These are phyloP conservation scores for Agonopterix arenella DNA, from an alignment of 2,888 invertebrate species.

Conservation along the genomic window DNA sequence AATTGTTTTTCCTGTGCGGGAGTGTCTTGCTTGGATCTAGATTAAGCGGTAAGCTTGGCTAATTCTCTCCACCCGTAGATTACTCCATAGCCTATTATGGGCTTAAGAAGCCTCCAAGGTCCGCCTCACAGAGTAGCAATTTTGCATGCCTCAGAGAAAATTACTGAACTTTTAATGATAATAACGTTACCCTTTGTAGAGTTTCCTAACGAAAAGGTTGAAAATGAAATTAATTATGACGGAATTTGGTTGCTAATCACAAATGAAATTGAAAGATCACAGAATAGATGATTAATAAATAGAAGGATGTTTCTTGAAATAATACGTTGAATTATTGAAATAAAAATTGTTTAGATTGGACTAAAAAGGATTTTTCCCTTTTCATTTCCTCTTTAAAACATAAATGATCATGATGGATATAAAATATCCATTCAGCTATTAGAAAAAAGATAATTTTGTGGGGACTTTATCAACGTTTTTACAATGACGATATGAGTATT, in stretches of 20 bases:
- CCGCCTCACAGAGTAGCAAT: background rate
- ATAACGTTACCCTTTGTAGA: slow-evolving; percentile 3
- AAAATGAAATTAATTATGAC: background rate
- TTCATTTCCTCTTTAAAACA: too few relatives aligned
- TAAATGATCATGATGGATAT: too few relatives aligned
- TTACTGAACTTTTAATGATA: slow-evolving; percentile 7
- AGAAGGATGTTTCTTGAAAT: too few relatives aligned
- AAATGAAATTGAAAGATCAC: background rate
- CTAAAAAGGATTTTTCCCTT: too few relatives aligned
- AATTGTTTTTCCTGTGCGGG: slow-evolving; percentile 54
- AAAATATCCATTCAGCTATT: too few relatives aligned
- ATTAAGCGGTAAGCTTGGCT: slow-evolving; percentile 50
- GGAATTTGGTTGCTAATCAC: background rate
- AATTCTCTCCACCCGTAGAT: slow-evolving; percentile 28
- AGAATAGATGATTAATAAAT: too few relatives aligned
- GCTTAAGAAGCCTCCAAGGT: slow-evolving; percentile 14
- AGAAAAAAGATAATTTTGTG: too few relatives aligned
- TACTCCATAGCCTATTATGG: slow-evolving; percentile 26
- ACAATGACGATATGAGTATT: too few relatives aligned
- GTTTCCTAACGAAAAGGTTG: slow-evolving; percentile 1
- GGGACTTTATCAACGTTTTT: too few relatives aligned
- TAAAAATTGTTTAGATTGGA: too few relatives aligned
- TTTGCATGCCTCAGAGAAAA: slow-evolving; percentile 2
- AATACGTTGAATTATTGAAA: too few relatives aligned
- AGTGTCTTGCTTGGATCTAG: slow-evolving; percentile 45